Evolutionary conservation across 2,113 vertebrate genomes (phyloP), one percentile per base, ranked within the genome.

Genomic region (Cebidichthys violaceus): DNA sequence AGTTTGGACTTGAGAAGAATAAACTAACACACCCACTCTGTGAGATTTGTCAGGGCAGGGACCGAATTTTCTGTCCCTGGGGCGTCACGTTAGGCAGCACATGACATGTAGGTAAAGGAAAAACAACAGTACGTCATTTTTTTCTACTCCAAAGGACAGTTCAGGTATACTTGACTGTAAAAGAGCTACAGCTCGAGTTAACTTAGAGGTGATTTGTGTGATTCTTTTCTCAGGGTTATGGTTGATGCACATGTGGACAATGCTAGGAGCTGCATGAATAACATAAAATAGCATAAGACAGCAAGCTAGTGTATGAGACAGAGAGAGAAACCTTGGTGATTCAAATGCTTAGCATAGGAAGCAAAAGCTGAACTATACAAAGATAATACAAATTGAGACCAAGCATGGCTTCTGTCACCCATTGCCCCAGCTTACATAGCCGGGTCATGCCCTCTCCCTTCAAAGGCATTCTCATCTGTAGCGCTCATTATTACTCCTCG

Each of bases 371-470:
- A 77, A 65, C 15, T 2, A 69, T 33, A 33, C 10, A 50, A 50
- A 13, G 29, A n/a, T 22, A 33, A 50, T 50, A 47, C 27, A 50
- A 50, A 47, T 29, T 22, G 27, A 31, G 41, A 50, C 9, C 43
- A 22, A 50, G 89, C 45, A 66, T 66, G 79, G 73, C 72, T 82
- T 84, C 80, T 72, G 82, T 88, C 80, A 90, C 79, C 83, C 76
- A 50, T 50, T 81, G 80, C 66, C 82, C 77, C 72, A 20, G 79
- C 74, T 93, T 77, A 92, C 84, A 84, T 70, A 86, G 77, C 59
- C 13, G 18, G 93, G 89, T 92, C 87, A 78, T 31, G 82, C 70
- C 85, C 88, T 83, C 33, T 84, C 84, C 68, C 86, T 93, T 94
- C 89, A 94, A 94, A 94, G 82, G 65, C 70, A 60, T 78, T 76